Evolutionary conservation across 2,888 invertebrate species (phyloP).

Genomic region (Apodemia duryi): DNA sequence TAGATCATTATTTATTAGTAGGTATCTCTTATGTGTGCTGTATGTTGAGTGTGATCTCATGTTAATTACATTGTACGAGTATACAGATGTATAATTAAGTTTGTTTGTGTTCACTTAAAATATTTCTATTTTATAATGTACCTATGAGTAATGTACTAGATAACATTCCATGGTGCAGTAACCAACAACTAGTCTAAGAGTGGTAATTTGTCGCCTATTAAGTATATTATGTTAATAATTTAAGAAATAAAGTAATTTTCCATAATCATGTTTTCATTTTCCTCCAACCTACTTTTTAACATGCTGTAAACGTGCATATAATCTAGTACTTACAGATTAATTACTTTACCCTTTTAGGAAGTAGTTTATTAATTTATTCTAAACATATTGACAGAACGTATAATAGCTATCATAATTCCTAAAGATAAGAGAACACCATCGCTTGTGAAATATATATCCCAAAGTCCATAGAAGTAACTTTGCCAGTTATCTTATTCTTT

Average conservation of each 20-base stretch:
- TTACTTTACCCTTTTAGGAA: too few species aligned
- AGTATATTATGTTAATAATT: conserved; percentile 42
- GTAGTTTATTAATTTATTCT: too few species aligned
- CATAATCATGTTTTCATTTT: conserved; percentile 30
- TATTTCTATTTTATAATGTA: conserved; percentile 47
- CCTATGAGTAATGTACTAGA: conserved; percentile 47
- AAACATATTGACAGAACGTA: too few species aligned
- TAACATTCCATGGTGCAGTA: conserved; percentile 63
- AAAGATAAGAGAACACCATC: too few species aligned
- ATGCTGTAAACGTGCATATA: neutral
- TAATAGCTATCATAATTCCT: too few species aligned
- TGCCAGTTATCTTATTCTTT: too few species aligned
- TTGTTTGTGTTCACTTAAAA: conserved; percentile 58
- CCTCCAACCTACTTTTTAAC: conserved; percentile 31
- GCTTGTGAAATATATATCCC: too few species aligned
- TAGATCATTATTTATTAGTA: too few species aligned
- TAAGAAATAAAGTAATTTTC: conserved; percentile 30
- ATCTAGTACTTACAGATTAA: neutral
- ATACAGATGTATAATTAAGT: conserved; percentile 43
- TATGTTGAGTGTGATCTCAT: conserved; percentile 72
- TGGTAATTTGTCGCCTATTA: conserved; percentile 47
- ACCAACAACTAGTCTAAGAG: conserved; percentile 71
- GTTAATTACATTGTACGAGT: conserved; percentile 34
- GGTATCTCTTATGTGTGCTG: conserved; percentile 53
- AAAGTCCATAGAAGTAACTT: too few species aligned